Conservation (phyloP, 2,113 vertebrate genomes). For the Cairina moschata region DNA sequence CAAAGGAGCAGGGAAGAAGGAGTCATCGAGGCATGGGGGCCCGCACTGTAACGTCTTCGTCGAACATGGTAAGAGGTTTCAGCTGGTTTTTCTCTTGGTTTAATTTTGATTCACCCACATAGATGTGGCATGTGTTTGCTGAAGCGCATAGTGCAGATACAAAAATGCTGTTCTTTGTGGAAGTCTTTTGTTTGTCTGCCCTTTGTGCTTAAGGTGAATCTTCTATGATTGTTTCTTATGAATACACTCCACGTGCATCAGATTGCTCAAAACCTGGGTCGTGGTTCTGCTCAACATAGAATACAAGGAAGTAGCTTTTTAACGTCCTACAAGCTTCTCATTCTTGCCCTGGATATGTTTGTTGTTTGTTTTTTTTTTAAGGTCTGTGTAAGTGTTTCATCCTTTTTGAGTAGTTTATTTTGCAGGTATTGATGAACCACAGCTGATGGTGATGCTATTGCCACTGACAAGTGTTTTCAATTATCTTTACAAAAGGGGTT, state of each 20-base stretch:
- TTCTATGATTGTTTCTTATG: neutral
- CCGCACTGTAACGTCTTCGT: conserved; percentile 92
- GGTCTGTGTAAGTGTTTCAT: neutral
- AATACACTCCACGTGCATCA: neutral
- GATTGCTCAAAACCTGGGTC: neutral
- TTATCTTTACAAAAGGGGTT: neutral
- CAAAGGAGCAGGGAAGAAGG: conserved; percentile 89
- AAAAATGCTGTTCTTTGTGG: neutral
- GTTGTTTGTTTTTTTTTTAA: neutral
- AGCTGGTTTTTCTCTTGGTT: neutral
- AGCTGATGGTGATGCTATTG: neutral
- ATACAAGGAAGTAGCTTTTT: neutral
- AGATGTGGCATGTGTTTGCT: neutral
- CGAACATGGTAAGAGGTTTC: conserved; percentile 89
- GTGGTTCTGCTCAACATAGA: neutral
- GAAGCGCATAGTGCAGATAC: neutral
- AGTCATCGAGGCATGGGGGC: conserved; percentile 86
- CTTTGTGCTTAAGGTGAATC: neutral
- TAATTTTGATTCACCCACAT: neutral
- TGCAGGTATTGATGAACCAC: neutral
- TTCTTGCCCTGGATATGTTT: neutral
- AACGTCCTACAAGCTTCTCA: neutral
- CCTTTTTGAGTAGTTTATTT: neutral
- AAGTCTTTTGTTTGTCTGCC: neutral
- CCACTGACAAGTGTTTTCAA: neutral